phyloP scores from a whole-genome alignment of 2,888 invertebrate genomes.

The Coleophora deauratella region DNA sequence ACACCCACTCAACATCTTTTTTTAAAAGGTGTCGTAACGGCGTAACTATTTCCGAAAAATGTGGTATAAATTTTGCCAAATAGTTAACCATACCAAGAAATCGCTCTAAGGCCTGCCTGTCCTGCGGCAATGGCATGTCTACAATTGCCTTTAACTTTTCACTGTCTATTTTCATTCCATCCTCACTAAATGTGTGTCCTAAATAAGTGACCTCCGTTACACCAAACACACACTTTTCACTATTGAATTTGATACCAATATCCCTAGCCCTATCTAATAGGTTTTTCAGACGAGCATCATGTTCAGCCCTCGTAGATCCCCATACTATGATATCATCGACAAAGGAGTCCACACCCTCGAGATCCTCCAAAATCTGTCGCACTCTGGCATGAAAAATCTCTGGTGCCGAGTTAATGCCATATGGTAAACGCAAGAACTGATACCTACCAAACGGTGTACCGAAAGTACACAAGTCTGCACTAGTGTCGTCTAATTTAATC shows the following conservation, averaged over 20 bases:
- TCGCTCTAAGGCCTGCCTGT: constrained; percentile 6
- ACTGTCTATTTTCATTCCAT: constrained; percentile 7
- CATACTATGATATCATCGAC: constrained; percentile 9
- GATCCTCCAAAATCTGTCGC: constrained; percentile 12
- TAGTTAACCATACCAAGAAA: constrained; percentile 12
- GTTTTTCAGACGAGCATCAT: constrained; percentile 2
- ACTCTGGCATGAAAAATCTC: constrained; percentile 15
- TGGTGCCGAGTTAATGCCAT: constrained; percentile 11
- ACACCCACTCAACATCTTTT: constrained; percentile 8
- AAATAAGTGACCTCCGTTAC: constrained; percentile 15
- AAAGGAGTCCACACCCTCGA: constrained; percentile 6
- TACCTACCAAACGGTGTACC: too few relatives aligned
- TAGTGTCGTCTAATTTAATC: constrained; percentile 8
- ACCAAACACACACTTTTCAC: too few relatives aligned
- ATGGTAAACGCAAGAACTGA: constrained; percentile 11
- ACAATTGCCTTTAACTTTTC: constrained; percentile 5
- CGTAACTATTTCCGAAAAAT: too few relatives aligned
- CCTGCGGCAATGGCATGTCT: constrained; percentile 5
- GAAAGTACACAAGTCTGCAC: constrained; percentile 9
- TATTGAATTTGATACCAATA: constrained; percentile 11
- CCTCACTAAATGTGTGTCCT: constrained; percentile 6
- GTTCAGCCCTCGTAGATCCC: constrained; percentile 5
- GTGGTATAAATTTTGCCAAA: constrained; percentile 8
- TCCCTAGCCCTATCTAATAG: constrained; percentile 4
- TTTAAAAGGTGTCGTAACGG: constrained; percentile 7